Evolutionary conservation across 2,797 vertebrate genomes (phyloP).

Genomic region (Gephyroberyx darwinii): DNA sequence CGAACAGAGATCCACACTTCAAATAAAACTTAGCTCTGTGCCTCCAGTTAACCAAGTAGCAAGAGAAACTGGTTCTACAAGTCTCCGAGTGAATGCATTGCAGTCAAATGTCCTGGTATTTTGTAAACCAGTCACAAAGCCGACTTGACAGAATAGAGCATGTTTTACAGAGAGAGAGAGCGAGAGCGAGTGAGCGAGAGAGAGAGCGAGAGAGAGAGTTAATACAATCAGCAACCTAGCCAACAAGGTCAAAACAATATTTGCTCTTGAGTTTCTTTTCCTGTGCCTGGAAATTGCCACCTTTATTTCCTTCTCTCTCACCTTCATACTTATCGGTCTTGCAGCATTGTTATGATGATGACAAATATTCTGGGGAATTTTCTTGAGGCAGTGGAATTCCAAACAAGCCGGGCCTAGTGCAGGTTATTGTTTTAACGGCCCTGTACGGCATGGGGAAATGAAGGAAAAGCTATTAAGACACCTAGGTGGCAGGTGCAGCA

Average conservation of each 20-base stretch:
- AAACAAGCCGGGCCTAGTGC: not conserved
- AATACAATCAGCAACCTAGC: slow-evolving; percentile 28
- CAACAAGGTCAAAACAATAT: slow-evolving; percentile 63
- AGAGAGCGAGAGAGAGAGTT: not conserved
- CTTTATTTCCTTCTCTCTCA: slow-evolving; percentile 30
- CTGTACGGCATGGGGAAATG: not conserved
- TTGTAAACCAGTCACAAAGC: slow-evolving; percentile 41
- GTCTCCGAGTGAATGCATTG: slow-evolving; percentile 19
- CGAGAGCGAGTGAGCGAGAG: not conserved
- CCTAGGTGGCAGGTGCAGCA: not conserved
- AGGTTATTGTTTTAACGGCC: too few species aligned
- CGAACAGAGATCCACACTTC: not conserved
- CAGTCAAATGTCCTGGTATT: slow-evolving; percentile 43
- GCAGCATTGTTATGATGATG: slow-evolving; percentile 30
- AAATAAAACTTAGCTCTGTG: slow-evolving; percentile 6
- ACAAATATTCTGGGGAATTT: slow-evolving; percentile 33
- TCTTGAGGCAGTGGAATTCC: not conserved
- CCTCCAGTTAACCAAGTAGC: not conserved
- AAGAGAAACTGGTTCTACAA: slow-evolving; percentile 64
- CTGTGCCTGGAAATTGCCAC: slow-evolving; percentile 2
- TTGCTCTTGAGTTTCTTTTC: slow-evolving; percentile 38
- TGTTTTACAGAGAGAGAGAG: slow-evolving; percentile 15
- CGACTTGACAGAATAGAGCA: slow-evolving; percentile 10
- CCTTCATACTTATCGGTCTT: slow-evolving; percentile 42
- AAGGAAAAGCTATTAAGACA: not conserved